These are phyloP conservation scores for Ormyrus rosae DNA, from an alignment of 2,888 invertebrate species.

Conservation along the genomic window DNA sequence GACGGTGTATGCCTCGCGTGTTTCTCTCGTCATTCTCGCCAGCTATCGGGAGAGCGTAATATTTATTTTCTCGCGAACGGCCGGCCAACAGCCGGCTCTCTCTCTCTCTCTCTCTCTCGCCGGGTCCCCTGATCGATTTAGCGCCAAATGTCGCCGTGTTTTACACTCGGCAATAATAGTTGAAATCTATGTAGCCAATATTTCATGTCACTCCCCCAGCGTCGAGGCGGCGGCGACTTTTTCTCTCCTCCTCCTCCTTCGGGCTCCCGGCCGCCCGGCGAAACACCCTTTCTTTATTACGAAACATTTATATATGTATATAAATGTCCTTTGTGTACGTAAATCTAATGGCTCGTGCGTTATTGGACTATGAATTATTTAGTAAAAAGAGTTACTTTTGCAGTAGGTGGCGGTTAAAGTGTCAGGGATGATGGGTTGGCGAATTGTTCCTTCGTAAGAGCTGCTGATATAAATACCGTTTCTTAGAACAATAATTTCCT, in stretches of 20 bases:
- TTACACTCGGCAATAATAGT: constrained; percentile 76
- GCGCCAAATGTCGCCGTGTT: constrained; percentile 76
- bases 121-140: constrained; percentile 72
- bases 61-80: constrained; percentile 63
- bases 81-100: constrained; percentile 53
- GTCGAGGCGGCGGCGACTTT: constrained; percentile 49
- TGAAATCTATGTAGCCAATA: constrained; percentile 76
- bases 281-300: constrained; percentile 31
- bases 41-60: constrained; percentile 40
- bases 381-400: no score
- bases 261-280: not conserved
- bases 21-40: constrained; percentile 49
- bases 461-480: no score
- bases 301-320: not conserved
- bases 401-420: no score
- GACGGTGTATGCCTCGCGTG: constrained; percentile 14
- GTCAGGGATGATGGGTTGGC: no score
- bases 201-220: constrained; percentile 70
- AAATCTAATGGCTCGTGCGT: no score
- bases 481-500: no score
- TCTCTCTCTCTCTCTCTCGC: constrained; percentile 51
- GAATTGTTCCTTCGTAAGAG: no score
- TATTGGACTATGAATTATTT: no score
- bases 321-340: not conserved
- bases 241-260: constrained; percentile 41